A percentile compares a stretch with the other conserved stretches of the same genome.
Evolutionary conservation across 2,797 vertebrate genomes (phyloP).

Genomic region (Manis javanica): DNA sequence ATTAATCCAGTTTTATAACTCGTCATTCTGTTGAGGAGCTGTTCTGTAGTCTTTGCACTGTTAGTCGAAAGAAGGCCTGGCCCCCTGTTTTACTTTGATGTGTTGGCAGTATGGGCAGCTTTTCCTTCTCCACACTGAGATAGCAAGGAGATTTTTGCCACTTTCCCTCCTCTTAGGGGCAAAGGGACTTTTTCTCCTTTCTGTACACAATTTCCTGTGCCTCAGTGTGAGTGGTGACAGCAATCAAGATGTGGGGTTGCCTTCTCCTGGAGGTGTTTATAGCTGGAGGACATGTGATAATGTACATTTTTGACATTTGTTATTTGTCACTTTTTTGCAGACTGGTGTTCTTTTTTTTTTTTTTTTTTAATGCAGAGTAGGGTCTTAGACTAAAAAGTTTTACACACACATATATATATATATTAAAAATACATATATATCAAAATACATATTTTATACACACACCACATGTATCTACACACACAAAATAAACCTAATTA

Average conservation of each 20-base stretch:
- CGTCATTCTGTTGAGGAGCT: neutral
- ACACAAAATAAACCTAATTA: neutral
- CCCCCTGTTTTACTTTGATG: neutral
- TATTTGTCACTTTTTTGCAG: neutral
- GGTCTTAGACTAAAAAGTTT: slow-evolving; percentile 21
- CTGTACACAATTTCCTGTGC: neutral
- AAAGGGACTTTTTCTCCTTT: neutral
- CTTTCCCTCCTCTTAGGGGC: neutral
- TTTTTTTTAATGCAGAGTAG: neutral
- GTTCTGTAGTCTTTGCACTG: neutral
- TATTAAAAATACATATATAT: too few species aligned
- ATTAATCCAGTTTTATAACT: neutral
- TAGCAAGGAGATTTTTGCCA: neutral
- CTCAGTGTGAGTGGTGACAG: neutral
- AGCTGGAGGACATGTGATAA: neutral
- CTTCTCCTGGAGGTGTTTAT: neutral
- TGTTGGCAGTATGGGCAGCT: neutral
- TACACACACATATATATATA: too few species aligned
- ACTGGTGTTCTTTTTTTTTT: slow-evolving; percentile 30
- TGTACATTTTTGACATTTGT: neutral
- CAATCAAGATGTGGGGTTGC: neutral
- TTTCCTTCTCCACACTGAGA: neutral
- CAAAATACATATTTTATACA: too few species aligned
- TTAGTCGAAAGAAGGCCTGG: neutral
- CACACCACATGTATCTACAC: neutral